A percentile compares a stretch with the other conserved stretches of the same genome.
phyloP scores from a whole-genome alignment of 2,113 vertebrate genomes.

The Notothenia coriiceps region DNA sequence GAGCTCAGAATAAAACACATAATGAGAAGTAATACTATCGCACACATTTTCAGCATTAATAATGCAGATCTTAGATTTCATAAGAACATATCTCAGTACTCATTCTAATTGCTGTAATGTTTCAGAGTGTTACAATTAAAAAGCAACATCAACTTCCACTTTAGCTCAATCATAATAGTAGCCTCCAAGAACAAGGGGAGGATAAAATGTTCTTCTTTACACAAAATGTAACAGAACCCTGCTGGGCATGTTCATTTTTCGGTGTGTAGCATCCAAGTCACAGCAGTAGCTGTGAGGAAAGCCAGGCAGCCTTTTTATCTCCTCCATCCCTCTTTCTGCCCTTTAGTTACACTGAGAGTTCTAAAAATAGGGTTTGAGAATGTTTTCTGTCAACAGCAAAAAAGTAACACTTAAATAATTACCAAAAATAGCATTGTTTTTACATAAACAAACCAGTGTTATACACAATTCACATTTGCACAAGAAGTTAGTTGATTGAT shows the following conservation, averaged over 20 bases:
- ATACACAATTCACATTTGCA: neutral
- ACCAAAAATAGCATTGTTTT: neutral
- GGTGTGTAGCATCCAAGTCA: conserved; percentile 46
- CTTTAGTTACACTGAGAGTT: neutral
- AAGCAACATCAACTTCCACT: neutral
- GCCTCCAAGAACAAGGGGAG: neutral
- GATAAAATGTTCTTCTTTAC: neutral
- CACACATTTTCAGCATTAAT: neutral
- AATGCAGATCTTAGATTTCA: neutral
- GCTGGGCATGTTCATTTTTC: conserved; percentile 1
- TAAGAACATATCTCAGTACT: neutral
- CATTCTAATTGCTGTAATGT: neutral
- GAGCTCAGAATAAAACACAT: neutral
- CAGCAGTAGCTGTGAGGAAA: conserved; percentile 46
- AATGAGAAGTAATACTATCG: neutral
- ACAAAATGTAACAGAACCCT: neutral
- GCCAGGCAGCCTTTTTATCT: conserved; percentile 24
- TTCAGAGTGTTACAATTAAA: conserved; percentile 10
- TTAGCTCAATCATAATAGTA: neutral
- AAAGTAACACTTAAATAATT: neutral
- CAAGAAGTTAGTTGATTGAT: too few species aligned
- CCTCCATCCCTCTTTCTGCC: neutral
- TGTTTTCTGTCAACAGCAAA: neutral
- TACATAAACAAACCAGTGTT: neutral
- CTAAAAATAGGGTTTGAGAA: neutral